A percentile compares a stretch with the other conserved stretches of the same genome.
These are phyloP conservation scores for Cataglyphis hispanica DNA, from an alignment of 1,140 invertebrate species.

Conservation along the genomic window DNA sequence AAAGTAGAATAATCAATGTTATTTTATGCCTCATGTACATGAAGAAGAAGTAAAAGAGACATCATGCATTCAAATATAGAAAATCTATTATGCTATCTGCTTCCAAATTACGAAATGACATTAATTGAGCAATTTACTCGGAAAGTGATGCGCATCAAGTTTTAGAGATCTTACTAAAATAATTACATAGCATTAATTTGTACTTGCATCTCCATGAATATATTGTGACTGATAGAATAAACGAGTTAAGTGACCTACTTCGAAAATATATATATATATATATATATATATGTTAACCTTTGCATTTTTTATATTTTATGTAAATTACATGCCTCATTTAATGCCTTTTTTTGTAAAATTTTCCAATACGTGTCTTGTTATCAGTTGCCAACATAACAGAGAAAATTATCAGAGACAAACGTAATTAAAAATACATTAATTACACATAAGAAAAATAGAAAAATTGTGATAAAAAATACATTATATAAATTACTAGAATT, in stretches of 20 bases:
- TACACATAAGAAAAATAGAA: not conserved
- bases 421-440: constrained; percentile 14
- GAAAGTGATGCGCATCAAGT: constrained; percentile 34
- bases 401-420: not conserved
- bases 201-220: constrained; percentile 21
- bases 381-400: not conserved
- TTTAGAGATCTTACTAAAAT: constrained; percentile 37
- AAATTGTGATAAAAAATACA: not conserved
- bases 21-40: constrained; percentile 10
- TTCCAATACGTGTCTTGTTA: not conserved
- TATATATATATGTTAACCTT: not conserved
- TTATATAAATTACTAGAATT: not conserved
- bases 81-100: constrained; percentile 13
- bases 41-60: not conserved
- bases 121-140: constrained; percentile 46
- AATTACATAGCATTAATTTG: constrained; percentile 27
- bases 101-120: constrained; percentile 38
- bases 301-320: not conserved
- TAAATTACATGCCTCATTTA: not conserved
- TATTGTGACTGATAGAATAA: constrained; percentile 26
- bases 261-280: not conserved
- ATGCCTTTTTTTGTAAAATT: not conserved
- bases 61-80: constrained; percentile 41
- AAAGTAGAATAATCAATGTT: constrained; percentile 14
- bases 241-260: constrained; percentile 10